phyloP scores from a whole-genome alignment of 2,888 invertebrate genomes.

The Prenolepis imparis region DNA sequence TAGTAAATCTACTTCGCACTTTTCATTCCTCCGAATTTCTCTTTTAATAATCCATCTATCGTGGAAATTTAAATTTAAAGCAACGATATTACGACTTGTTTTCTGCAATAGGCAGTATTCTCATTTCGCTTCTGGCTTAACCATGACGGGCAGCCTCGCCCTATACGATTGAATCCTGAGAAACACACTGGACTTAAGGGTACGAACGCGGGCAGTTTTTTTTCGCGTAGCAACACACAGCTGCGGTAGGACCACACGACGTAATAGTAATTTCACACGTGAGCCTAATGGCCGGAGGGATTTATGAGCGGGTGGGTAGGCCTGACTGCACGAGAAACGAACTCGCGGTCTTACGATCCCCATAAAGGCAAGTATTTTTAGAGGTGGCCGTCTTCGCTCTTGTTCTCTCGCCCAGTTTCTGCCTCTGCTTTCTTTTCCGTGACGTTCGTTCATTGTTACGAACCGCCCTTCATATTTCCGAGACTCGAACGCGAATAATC shows the following conservation, averaged over 20 bases:
- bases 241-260: slow-evolving; percentile 69
- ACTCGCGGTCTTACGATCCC: slow-evolving; percentile 78
- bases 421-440: slow-evolving; percentile 23
- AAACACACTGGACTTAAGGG: slow-evolving; percentile 61
- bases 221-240: slow-evolving; percentile 65
- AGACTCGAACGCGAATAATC: slow-evolving; percentile 8
- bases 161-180: slow-evolving; percentile 46
- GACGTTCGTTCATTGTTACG: slow-evolving; percentile 50
- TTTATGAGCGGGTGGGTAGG: slow-evolving; percentile 71
- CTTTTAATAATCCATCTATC: slow-evolving; percentile 23
- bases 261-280: slow-evolving; percentile 80
- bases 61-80: neutral
- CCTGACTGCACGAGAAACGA: slow-evolving; percentile 58
- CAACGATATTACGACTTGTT: slow-evolving; percentile 3
- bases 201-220: slow-evolving; percentile 43
- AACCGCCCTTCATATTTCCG: slow-evolving; percentile 32
- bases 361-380: slow-evolving; percentile 83
- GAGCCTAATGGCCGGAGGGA: slow-evolving; percentile 74
- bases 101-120: slow-evolving; percentile 1
- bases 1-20: neutral
- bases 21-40: neutral
- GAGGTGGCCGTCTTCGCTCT: slow-evolving; percentile 63
- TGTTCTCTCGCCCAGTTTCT: slow-evolving; percentile 23
- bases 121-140: neutral
- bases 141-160: neutral